A percentile compares a stretch with the other conserved stretches of the same genome.
Conservation (phyloP, 2,113 vertebrate genomes). For the Setophaga petechia region DNA sequence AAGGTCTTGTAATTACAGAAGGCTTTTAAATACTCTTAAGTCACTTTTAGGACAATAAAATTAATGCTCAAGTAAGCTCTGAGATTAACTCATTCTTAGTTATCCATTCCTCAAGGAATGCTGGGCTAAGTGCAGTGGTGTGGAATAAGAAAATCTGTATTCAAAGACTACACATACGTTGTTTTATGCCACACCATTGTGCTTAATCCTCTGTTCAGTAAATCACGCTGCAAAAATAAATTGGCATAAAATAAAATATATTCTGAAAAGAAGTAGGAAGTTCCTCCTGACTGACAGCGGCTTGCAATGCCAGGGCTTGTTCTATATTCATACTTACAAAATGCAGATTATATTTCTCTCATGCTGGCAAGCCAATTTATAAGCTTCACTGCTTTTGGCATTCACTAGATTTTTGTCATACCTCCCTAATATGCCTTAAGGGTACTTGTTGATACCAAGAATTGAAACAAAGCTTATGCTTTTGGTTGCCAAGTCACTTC, state of each 20-base stretch:
- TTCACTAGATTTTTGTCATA: constrained; percentile 61
- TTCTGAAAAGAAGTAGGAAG: constrained; percentile 49
- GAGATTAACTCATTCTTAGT: not conserved
- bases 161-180: not conserved
- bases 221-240: constrained; percentile 18
- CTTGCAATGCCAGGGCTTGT: constrained; percentile 56
- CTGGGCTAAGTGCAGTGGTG: not conserved
- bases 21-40: not conserved
- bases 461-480: constrained; percentile 73
- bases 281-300: constrained; percentile 56
- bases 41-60: not conserved
- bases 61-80: not conserved
- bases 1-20: not conserved
- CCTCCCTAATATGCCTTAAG: constrained; percentile 71
- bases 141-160: not conserved
- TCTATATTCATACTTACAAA: constrained; percentile 63
- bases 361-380: constrained; percentile 58
- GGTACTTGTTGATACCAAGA: constrained; percentile 70
- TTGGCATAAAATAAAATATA: constrained; percentile 36
- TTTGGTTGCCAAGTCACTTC: constrained; percentile 70
- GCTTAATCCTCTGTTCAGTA: constrained; percentile 3
- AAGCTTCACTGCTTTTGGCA: constrained; percentile 57
- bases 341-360: constrained; percentile 60
- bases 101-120: not conserved
- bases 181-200: not conserved